Evolutionary conservation across 2,888 invertebrate genomes (phyloP).

Genomic region (Emmelina monodactyla): DNA sequence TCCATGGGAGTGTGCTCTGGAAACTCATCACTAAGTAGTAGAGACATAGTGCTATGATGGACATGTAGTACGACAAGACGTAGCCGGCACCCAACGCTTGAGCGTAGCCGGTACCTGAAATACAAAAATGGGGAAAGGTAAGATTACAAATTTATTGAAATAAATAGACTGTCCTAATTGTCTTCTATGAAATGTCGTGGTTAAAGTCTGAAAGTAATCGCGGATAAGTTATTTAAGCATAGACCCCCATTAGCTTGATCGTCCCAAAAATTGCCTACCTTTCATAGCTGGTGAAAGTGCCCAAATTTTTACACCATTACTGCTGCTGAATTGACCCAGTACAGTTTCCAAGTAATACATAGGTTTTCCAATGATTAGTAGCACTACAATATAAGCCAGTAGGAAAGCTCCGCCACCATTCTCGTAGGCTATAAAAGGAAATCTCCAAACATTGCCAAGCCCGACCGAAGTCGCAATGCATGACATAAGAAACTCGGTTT

Average conservation of each 20-base stretch:
- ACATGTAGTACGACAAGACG: slow-evolving; percentile 80
- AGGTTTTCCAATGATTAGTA: slow-evolving; percentile 76
- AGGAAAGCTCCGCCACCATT: slow-evolving; percentile 80
- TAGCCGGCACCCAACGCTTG: slow-evolving; percentile 70
- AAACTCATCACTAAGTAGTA: slow-evolving; percentile 79
- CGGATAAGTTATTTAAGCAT: no score
- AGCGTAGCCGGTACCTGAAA: slow-evolving; percentile 73
- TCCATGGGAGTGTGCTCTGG: slow-evolving; percentile 75
- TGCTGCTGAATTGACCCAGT: slow-evolving; percentile 83
- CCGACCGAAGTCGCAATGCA: slow-evolving; percentile 79
- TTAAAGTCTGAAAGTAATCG: no score
- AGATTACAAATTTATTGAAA: no score
- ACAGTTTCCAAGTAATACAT: slow-evolving; percentile 86
- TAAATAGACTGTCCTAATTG: no score
- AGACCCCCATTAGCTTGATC: no score
- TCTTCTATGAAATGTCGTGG: no score
- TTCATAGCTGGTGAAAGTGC: slow-evolving; percentile 74
- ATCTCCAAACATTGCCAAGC: slow-evolving; percentile 76
- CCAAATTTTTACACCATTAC: slow-evolving; percentile 79
- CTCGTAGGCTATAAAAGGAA: slow-evolving; percentile 68
- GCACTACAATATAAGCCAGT: slow-evolving; percentile 75
- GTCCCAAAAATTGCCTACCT: no score
- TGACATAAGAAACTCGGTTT: slow-evolving; percentile 76
- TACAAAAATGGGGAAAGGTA: no score
- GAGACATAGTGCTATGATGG: slow-evolving; percentile 75